Conservation (phyloP, 2,113 vertebrate species). For the Ceyx margarethae region DNA sequence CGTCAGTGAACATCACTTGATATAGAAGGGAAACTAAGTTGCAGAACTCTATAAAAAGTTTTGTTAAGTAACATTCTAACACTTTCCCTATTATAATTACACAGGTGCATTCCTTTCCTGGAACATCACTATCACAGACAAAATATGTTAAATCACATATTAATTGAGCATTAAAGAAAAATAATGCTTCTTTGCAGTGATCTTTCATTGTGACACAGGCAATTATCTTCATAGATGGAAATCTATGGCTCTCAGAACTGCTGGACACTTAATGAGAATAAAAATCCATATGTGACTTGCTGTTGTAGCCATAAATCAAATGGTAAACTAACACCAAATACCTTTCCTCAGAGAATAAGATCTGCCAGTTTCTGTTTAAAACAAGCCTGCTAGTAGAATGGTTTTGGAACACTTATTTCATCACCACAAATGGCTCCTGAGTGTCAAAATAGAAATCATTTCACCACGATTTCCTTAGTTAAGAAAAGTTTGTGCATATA, state of each 20-base stretch:
- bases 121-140: background rate
- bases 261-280: conserved; percentile 25
- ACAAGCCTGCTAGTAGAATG: background rate
- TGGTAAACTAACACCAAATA: background rate
- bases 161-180: conserved; percentile 17
- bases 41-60: background rate
- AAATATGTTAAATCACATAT: background rate
- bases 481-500: background rate
- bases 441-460: background rate
- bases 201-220: background rate
- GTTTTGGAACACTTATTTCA: background rate
- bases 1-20: background rate
- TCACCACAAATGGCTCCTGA: background rate
- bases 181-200: background rate
- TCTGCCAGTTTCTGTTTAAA: background rate
- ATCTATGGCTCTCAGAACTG: background rate
- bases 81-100: background rate
- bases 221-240: background rate
- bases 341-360: background rate
- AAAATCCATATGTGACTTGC: background rate
- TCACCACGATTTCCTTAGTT: background rate
- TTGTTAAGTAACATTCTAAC: background rate
- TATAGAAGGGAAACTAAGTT: fast-evolving
- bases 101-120: background rate
- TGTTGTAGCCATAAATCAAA: background rate